Conservation (phyloP, 1,140 invertebrate genomes). For the Drosophila mauritiana region DNA sequence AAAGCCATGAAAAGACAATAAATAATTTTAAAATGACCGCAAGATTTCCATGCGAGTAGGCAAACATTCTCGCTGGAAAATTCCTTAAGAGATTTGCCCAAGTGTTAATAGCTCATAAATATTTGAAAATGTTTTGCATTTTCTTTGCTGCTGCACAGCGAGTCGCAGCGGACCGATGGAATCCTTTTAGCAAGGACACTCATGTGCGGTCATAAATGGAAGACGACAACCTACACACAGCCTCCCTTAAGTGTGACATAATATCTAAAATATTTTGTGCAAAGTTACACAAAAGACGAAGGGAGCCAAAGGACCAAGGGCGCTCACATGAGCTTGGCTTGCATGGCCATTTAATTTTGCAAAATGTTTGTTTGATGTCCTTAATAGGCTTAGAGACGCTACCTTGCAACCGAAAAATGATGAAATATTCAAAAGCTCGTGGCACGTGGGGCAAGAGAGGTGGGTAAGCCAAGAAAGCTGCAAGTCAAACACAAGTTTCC, state of each 20-base stretch:
- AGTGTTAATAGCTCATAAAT: conserved; percentile 84
- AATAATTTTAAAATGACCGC: conserved; percentile 51
- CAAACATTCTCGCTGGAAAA: conserved; percentile 43
- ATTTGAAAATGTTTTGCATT: conserved; percentile 82
- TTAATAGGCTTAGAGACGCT: conserved; percentile 79
- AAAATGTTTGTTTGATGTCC: conserved; percentile 83
- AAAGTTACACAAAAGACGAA: conserved; percentile 73
- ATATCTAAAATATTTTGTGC: conserved; percentile 81
- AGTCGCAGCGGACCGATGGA: conserved; percentile 13
- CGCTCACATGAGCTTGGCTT: conserved; percentile 74
- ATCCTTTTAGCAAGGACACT: conserved; percentile 42
- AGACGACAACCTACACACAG: conserved; percentile 20
- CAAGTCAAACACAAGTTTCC: conserved; percentile 78
- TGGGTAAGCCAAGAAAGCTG: conserved; percentile 60
- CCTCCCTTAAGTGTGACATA: conserved; percentile 82
- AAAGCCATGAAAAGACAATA: conserved; percentile 51
- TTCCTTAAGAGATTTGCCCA: conserved; percentile 61
- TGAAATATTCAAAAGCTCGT: conserved; percentile 78
- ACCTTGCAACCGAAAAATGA: conserved; percentile 61
- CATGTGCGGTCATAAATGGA: conserved; percentile 75
- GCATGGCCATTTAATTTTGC: conserved; percentile 82
- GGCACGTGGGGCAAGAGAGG: conserved; percentile 8
- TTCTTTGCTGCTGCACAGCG: conserved; percentile 38
- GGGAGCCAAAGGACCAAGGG: conserved; percentile 12
- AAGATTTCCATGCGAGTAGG: conserved; percentile 13